These are phyloP conservation scores for Turdus rufiventris DNA, from an alignment of 2,113 vertebrate genomes.

Conservation along the genomic window DNA sequence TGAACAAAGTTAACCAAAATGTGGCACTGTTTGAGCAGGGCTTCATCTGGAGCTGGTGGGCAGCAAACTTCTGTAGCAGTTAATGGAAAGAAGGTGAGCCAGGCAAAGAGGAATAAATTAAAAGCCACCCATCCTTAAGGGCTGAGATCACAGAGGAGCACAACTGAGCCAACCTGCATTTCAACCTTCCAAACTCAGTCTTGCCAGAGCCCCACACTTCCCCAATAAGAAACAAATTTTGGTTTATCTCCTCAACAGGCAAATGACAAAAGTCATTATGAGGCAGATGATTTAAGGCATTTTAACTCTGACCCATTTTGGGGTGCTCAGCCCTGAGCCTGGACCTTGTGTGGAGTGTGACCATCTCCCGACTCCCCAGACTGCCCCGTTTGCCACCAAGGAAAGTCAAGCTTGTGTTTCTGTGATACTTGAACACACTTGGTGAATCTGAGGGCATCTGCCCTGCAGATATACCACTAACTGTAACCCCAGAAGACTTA, in stretches of 20 bases:
- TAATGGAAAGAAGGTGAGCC: not conserved
- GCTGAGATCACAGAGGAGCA: not conserved
- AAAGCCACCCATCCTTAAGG: not conserved
- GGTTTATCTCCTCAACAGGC: not conserved
- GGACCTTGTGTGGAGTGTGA: not conserved
- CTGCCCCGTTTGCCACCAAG: not conserved
- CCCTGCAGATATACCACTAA: slow-evolving; percentile 60
- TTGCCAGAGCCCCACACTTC: not conserved
- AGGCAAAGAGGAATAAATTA: not conserved
- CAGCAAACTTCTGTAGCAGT: not conserved
- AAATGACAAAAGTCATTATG: not conserved
- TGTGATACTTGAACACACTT: slow-evolving; percentile 45
- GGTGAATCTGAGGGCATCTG: slow-evolving; percentile 48
- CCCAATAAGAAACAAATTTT: not conserved
- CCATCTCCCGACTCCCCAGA: not conserved
- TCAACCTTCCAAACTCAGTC: not conserved
- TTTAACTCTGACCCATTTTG: not conserved
- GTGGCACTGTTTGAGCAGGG: not conserved
- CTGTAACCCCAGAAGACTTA: slow-evolving; percentile 63
- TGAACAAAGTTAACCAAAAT: not conserved
- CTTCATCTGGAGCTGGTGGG: not conserved
- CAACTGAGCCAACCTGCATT: not conserved
- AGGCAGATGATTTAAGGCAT: not conserved
- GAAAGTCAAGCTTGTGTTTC: slow-evolving; percentile 22
- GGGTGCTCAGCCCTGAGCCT: not conserved